A percentile compares a stretch with the other conserved stretches of the same genome.
phyloP scores from a whole-genome alignment of 2,888 invertebrate genomes.

The Napeogenes inachia region DNA sequence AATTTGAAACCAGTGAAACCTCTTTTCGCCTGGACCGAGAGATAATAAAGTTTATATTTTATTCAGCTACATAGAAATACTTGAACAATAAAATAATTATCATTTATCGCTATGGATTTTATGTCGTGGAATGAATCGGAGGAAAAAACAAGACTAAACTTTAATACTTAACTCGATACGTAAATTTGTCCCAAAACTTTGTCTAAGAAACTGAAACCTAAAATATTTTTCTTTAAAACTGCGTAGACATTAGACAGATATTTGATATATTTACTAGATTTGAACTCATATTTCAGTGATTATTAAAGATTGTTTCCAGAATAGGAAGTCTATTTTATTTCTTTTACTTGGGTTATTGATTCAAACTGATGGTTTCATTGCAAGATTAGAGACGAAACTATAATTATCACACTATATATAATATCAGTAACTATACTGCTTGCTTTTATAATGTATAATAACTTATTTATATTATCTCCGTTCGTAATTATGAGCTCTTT shows the following conservation, averaged over 20 bases:
- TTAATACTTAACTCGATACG: conserved; percentile 25
- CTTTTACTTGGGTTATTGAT: too few species aligned
- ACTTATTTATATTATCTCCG: too few species aligned
- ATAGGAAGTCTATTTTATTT: too few species aligned
- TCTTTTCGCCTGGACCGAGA: conserved; percentile 37
- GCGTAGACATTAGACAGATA: not conserved
- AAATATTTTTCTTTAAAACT: conserved; percentile 3
- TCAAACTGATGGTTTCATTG: too few species aligned
- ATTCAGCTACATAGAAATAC: conserved; percentile 71
- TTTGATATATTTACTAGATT: too few species aligned
- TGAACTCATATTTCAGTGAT: too few species aligned
- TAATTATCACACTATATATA: too few species aligned
- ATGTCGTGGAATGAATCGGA: conserved; percentile 64
- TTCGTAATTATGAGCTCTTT: too few species aligned
- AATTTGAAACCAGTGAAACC: conserved; percentile 7
- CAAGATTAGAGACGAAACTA: too few species aligned
- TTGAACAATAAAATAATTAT: conserved; percentile 77
- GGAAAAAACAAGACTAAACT: conserved; percentile 41
- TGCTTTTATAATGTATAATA: too few species aligned
- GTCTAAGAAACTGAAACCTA: not conserved
- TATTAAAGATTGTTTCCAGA: too few species aligned
- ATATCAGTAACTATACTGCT: too few species aligned
- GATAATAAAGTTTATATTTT: conserved; percentile 56
- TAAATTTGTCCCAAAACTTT: conserved; percentile 16
- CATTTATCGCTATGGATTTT: conserved; percentile 68